A percentile compares a stretch with the other conserved stretches of the same genome.
These are phyloP conservation scores for Thera britannica DNA, from an alignment of 2,888 invertebrate genomes.

Conservation along the genomic window DNA sequence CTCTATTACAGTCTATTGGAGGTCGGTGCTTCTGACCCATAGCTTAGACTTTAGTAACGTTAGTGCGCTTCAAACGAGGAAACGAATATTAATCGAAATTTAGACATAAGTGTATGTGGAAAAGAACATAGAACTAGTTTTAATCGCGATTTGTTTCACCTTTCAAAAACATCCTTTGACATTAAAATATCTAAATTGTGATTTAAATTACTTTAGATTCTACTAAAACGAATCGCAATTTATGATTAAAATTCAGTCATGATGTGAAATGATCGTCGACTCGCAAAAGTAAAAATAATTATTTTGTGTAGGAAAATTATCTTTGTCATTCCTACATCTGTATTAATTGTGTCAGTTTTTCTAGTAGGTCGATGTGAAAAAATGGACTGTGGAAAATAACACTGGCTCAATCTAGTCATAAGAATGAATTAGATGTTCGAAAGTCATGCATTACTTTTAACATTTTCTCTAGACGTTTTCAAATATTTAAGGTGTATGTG, in stretches of 20 bases:
- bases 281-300: conserved; percentile 39
- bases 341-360: conserved; percentile 79
- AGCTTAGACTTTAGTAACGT: conserved; percentile 76
- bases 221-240: conserved; percentile 8
- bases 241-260: not conserved
- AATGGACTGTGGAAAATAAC: conserved; percentile 68
- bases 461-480: conserved; percentile 72
- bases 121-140: conserved; percentile 46
- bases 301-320: conserved; percentile 58
- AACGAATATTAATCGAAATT: conserved; percentile 81
- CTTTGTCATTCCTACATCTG: conserved; percentile 79
- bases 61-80: conserved; percentile 79
- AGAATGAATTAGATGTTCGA: conserved; percentile 80
- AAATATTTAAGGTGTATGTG: conserved; percentile 66
- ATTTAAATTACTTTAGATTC: conserved; percentile 5
- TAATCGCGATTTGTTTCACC: conserved; percentile 24
- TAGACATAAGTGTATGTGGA: conserved; percentile 70
- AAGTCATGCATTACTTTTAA: conserved; percentile 67
- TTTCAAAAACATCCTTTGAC: conserved; percentile 4
- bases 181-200: conserved; percentile 7
- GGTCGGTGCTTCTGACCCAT: conserved; percentile 76
- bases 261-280: conserved; percentile 3
- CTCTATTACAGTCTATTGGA: not conserved
- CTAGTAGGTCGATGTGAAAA: conserved; percentile 65
- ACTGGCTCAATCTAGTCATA: conserved; percentile 85